These are phyloP conservation scores for Noctua comes DNA, from an alignment of 2,888 invertebrate species.

Conservation along the genomic window DNA sequence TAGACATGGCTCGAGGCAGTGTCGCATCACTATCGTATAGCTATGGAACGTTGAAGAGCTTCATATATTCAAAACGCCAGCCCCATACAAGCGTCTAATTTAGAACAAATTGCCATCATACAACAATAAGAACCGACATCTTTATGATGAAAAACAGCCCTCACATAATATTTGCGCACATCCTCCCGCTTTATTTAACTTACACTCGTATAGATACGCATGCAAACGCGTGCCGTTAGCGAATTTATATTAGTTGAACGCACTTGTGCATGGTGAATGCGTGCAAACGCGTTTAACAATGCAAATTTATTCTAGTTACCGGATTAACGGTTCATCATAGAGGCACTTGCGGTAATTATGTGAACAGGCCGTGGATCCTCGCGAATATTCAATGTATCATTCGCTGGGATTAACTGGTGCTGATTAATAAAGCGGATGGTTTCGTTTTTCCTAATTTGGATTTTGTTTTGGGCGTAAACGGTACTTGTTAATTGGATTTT, in stretches of 20 bases:
- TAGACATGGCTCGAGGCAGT: not conserved
- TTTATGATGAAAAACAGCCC: conserved; percentile 57
- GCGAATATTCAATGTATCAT: conserved; percentile 69
- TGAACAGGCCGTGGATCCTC: conserved; percentile 73
- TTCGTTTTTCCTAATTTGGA: conserved; percentile 18
- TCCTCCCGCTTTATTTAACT: conserved; percentile 42
- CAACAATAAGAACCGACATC: conserved; percentile 47
- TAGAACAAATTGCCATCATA: conserved; percentile 49
- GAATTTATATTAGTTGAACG: conserved; percentile 78
- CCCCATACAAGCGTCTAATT: conserved; percentile 23
- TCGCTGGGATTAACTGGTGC: conserved; percentile 56
- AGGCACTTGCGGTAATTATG: conserved; percentile 86
- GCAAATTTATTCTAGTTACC: conserved; percentile 87
- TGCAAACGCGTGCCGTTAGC: conserved; percentile 68
- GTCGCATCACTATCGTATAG: conserved; percentile 6
- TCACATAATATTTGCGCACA: conserved; percentile 43
- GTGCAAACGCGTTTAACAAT: conserved; percentile 81
- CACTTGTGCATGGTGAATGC: conserved; percentile 73
- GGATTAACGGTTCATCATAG: conserved; percentile 86
- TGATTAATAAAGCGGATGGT: conserved; percentile 48
- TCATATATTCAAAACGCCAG: conserved; percentile 2
- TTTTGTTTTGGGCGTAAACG: not conserved
- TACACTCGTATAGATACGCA: conserved; percentile 27
- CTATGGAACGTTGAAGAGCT: conserved; percentile 19
- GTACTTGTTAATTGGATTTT: not conserved